Evolutionary conservation across 2,888 invertebrate genomes (phyloP).

Genomic region (Lasioglossum calceatum): DNA sequence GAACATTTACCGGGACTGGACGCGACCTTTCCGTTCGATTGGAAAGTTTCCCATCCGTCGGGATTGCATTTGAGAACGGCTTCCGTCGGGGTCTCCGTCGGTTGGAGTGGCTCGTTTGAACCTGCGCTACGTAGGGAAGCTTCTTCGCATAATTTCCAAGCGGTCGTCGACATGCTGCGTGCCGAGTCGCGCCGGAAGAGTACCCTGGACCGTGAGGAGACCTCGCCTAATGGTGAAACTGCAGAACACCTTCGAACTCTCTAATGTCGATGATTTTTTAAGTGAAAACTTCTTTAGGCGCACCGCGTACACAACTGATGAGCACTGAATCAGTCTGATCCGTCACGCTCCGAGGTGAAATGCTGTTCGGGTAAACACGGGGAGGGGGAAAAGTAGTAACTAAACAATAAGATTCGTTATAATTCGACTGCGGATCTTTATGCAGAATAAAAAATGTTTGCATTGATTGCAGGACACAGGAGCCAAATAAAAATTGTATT

Average conservation of each 20-base stretch:
- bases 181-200: background rate
- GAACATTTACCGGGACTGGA: conserved; percentile 43
- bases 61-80: conserved; percentile 33
- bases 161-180: conserved; percentile 6
- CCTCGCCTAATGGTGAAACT: background rate
- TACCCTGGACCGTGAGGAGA: background rate
- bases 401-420: no score
- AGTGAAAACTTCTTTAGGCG: no score
- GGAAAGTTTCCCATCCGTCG: conserved; percentile 40
- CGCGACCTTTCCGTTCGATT: conserved; percentile 40
- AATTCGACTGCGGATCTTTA: no score
- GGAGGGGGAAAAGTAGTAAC: no score
- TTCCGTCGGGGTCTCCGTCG: conserved; percentile 9
- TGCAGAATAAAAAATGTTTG: no score
- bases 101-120: conserved; percentile 1
- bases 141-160: conserved; percentile 53
- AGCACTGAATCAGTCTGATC: no score
- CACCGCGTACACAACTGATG: no score
- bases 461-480: no score
- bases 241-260: background rate
- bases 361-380: no score
- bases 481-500: no score
- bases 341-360: no score
- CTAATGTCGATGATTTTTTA: background rate
- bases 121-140: conserved; percentile 20